A percentile compares a stretch with the other conserved stretches of the same genome.
phyloP scores from a whole-genome alignment of 2,113 vertebrate genomes.

The Macquaria australasica region DNA sequence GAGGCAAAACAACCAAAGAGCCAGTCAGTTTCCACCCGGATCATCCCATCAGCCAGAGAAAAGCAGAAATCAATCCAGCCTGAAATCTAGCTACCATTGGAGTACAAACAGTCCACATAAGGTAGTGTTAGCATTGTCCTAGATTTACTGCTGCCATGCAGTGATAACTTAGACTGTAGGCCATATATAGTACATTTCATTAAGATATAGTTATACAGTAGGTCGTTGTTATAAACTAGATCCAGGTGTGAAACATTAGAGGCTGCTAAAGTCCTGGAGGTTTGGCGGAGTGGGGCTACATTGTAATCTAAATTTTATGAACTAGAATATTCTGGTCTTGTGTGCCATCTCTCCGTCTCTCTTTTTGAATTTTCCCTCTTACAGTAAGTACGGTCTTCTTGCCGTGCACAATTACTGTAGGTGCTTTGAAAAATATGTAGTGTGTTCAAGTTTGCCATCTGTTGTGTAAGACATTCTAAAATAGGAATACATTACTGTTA shows the following conservation, averaged over 20 bases:
- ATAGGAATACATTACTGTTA: background rate
- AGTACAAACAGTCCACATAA: constrained; percentile 23
- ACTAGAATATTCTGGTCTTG: background rate
- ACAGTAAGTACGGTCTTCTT: background rate
- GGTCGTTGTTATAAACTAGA: constrained; percentile 5
- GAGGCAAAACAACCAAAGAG: background rate
- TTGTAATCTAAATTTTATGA: too few relatives aligned
- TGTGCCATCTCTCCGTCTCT: background rate
- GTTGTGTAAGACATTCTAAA: background rate
- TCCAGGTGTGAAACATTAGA: constrained; percentile 37
- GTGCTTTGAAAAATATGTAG: background rate
- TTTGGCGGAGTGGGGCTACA: background rate
- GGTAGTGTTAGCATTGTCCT: constrained; percentile 8
- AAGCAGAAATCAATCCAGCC: background rate
- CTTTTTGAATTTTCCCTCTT: background rate
- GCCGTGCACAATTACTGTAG: background rate
- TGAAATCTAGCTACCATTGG: background rate
- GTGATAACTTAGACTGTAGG: background rate
- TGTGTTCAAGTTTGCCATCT: background rate
- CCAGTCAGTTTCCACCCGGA: background rate
- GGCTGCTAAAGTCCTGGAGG: background rate
- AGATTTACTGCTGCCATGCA: constrained; percentile 1
- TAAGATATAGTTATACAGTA: background rate
- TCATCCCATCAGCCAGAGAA: background rate
- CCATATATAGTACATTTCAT: constrained; percentile 30